Base-by-base conservation (phyloP, 2,888 invertebrate species). In the Troglohyphantes excavatus region DNA sequence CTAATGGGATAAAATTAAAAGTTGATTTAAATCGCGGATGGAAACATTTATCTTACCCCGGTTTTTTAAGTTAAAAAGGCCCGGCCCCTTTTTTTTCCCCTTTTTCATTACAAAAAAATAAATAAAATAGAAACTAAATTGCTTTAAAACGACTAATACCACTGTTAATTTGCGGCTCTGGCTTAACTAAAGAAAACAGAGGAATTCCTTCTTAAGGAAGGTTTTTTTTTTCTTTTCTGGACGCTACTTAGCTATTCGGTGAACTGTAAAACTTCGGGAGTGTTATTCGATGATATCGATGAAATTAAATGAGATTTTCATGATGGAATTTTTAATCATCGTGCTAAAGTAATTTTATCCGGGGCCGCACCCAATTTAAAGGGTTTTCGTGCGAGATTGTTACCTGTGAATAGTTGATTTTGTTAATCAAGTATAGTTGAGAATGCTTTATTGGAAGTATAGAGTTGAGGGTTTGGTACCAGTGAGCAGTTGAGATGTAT, bases 1-100 rank as follows among this genome's bases (percentile, higher is more conserved):
- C 82, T 89, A 89, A 89, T 89, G 88, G 82, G 76, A 89, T 82
- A 82, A 68, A 89, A 89, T 89, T 89, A 82, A 82, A 89, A 89
- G 68, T 89, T 89, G 88, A 89, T 89, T 89, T 89, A 83, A 89
- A 89, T 89, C 82, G 61, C 88, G 65, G 68, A 88, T 75, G 75
- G 88, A 82, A 89, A 82, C 88, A 89, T 89, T 89, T 82, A 89
- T 89, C 88, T 89, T 89, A 53, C 68, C 43, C 68, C 72, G 59
- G 29, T 86, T 39, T 39, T n/a, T 89, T 63, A 68, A 46, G 82
- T 63, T 65, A 17, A 53, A 53, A 53, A 76, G 27, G 88, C 39
- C 63, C 33, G 67, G 43, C 63, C 70, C 53, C 27, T 46, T 61
- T 75, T 53, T 46, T 75, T 61, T 43, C 79, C 27, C 43, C 59